Base-by-base conservation (phyloP, 2,113 vertebrate genomes). In the Hystrix brachyura region DNA sequence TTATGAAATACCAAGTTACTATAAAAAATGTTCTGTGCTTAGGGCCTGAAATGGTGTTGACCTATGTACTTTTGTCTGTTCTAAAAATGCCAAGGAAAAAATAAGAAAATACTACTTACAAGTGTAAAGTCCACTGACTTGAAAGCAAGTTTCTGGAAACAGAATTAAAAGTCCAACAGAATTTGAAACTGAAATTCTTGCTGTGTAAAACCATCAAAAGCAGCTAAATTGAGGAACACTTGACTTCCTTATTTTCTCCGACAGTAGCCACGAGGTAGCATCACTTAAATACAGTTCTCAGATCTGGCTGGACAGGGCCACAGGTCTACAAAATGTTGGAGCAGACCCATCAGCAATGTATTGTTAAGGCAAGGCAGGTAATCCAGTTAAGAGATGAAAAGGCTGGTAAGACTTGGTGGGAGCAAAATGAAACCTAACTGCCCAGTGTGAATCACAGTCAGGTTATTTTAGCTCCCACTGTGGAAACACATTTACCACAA, bases 181-280 rank as follows among this genome's bases (percentile, higher is more conserved):
- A 65, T 46, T 74, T 48, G 79, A 94, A 88, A 95, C n/a, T 43
- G 4, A 89, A 91, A 29, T 34, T 72, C 59, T 92, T 82, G 53
- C 18, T 96, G 65, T 85, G 34, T 65, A 84, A 94, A 84, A 84
- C 59, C 69, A 97, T 90, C 23, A 92, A 87, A 92, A 62, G 79
- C 88, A 62, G 79, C 88, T 95, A 92, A 87, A 97, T 0, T 34
- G 59, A 97, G 98, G 92, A 98, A 98, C 57, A 13, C 84, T 96
- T 97, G 3, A 43, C 59, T 96, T 97, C 94, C 78, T 96, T 98
- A 95, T 98, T 98, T 98, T 95, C 96, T 46, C 96, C 98, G 98
- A 98, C 97, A 92, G 0, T 0, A 93, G 76, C 69, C 85, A 89
- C 74, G 85, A 95, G 93, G 86, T 94, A 97, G 59, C 84, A 15